Conservation (phyloP, 1,140 invertebrate genomes). For the Grapholita molesta region DNA sequence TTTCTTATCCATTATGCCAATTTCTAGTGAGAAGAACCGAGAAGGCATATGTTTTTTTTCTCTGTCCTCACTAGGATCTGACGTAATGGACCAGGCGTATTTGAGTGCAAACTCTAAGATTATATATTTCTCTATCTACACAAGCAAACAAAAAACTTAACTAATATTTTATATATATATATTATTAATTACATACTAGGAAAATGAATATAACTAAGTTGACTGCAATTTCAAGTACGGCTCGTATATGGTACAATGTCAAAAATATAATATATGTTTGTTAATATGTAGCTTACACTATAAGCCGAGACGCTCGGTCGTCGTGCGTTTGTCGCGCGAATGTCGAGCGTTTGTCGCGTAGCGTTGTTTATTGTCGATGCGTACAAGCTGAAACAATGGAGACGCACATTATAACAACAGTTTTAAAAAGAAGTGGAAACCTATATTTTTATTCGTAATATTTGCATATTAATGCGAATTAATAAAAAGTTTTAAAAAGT, state of each 20-base stretch:
- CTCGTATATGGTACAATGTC: constrained; percentile 41
- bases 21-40: too few species aligned
- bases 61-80: too few species aligned
- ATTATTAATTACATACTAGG: constrained; percentile 14
- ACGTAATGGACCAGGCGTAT: too few species aligned
- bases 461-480: too few species aligned
- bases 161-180: constrained; percentile 16
- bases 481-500: too few species aligned
- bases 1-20: too few species aligned
- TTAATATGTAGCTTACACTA: constrained; percentile 20
- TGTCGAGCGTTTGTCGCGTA: constrained; percentile 19
- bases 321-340: constrained; percentile 12
- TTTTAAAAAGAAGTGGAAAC: not conserved
- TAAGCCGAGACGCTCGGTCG: not conserved
- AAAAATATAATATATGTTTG: constrained; percentile 51
- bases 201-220: constrained; percentile 20
- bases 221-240: constrained; percentile 21
- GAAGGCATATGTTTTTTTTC: too few species aligned
- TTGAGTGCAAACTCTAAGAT: too few species aligned
- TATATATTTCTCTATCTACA: too few species aligned
- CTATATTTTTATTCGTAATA: too few species aligned
- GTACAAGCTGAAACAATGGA: constrained; percentile 51
- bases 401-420: constrained; percentile 4
- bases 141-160: constrained; percentile 22
- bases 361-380: constrained; percentile 57